Conservation (phyloP, 2,113 vertebrate genomes). For the Hiodon alosoides region DNA sequence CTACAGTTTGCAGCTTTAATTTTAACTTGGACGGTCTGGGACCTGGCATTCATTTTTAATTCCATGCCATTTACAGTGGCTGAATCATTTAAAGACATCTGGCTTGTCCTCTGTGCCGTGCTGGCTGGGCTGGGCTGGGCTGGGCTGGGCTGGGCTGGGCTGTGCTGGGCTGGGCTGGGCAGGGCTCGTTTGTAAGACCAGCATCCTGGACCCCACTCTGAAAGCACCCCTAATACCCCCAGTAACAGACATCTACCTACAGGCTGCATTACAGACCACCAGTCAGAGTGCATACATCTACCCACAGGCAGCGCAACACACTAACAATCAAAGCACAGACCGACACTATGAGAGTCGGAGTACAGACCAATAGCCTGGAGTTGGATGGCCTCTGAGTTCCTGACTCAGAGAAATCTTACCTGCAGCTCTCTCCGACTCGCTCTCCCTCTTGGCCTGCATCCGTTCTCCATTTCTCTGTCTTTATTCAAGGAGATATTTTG, state of each 20-base stretch:
- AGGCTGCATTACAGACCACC: no score
- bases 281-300: no score
- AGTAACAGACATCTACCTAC: no score
- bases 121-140: neutral
- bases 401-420: no score
- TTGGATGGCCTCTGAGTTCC: no score
- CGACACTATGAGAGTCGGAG: no score
- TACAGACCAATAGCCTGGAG: no score
- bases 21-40: neutral
- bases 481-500: slow-evolving; percentile 16
- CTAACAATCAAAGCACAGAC: no score
- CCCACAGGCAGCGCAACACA: no score
- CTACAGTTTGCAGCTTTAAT: neutral
- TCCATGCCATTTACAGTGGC: slow-evolving; percentile 4
- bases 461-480: neutral
- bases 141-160: neutral
- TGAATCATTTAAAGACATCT: slow-evolving; percentile 1
- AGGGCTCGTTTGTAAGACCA: no score
- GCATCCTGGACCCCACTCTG: no score
- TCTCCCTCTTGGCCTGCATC: neutral
- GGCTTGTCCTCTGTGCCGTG: neutral
- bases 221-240: no score
- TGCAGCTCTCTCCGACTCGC: neutral
- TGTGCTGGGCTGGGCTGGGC: neutral
- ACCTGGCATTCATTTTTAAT: slow-evolving; percentile 13